A percentile compares a stretch with the other conserved stretches of the same genome.
Evolutionary conservation across 1,140 invertebrate genomes (phyloP).

Genomic region (Drosophila micromelanica): DNA sequence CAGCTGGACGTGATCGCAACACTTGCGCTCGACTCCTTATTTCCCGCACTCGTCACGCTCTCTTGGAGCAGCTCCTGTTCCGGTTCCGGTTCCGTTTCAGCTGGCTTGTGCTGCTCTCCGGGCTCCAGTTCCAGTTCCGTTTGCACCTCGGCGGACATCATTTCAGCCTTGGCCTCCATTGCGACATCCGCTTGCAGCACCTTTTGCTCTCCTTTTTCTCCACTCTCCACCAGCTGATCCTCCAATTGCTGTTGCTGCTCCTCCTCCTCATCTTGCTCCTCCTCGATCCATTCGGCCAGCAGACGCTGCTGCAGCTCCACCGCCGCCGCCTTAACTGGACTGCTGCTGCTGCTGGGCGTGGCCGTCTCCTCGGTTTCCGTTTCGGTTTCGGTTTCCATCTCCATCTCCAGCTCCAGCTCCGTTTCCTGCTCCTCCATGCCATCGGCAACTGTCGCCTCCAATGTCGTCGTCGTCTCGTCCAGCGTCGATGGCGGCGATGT

Average conservation of each 20-base stretch:
- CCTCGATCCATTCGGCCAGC: constrained; percentile 65
- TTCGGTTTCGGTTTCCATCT: background rate
- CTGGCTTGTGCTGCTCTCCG: background rate
- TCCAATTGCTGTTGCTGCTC: too few relatives aligned
- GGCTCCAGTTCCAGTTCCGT: constrained; percentile 7
- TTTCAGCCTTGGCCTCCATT: too few relatives aligned
- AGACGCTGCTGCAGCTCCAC: constrained; percentile 52
- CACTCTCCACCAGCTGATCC: constrained; percentile 10
- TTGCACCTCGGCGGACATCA: constrained; percentile 26
- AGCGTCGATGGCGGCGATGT: too few relatives aligned
- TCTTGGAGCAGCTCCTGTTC: background rate
- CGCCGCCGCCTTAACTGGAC: background rate
- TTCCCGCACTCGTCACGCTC: background rate
- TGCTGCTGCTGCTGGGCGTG: background rate
- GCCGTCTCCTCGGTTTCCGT: background rate
- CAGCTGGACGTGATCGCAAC: constrained; percentile 3
- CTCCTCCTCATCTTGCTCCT: constrained; percentile 42
- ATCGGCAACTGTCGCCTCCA: too few relatives aligned
- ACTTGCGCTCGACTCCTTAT: too few relatives aligned
- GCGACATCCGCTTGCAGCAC: background rate
- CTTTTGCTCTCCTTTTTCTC: background rate
- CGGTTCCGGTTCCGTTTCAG: background rate
- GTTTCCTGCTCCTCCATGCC: background rate
- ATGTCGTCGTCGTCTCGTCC: too few relatives aligned
- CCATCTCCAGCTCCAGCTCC: background rate